Percentiles rank a stretch among this genome's conserved stretches.
phyloP scores from a whole-genome alignment of 2,113 vertebrate genomes.

The Notarius lentiginosus region DNA sequence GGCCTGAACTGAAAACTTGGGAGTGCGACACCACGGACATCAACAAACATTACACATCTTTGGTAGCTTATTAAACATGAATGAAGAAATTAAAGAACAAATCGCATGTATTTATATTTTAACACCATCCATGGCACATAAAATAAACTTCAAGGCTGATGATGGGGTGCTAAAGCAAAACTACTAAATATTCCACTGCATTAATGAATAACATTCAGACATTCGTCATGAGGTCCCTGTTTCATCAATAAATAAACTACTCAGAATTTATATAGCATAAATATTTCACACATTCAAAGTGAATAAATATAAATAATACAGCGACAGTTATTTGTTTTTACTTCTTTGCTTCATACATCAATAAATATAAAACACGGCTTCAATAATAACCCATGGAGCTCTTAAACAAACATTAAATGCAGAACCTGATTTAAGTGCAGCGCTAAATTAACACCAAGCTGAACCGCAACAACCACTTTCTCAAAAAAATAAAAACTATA shows the following conservation, averaged over 20 bases:
- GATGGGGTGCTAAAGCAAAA: neutral
- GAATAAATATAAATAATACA: slow-evolving; percentile 8
- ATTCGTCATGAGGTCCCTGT: neutral
- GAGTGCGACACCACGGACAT: neutral
- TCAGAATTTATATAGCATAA: slow-evolving; percentile 8
- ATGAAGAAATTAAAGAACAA: neutral
- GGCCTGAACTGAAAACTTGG: neutral
- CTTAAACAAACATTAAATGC: neutral
- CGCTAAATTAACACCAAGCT: neutral
- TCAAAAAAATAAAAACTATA: neutral
- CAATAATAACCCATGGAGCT: neutral
- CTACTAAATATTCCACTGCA: neutral
- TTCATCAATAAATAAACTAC: neutral
- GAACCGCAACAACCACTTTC: neutral
- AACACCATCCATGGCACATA: neutral
- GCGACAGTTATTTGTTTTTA: neutral
- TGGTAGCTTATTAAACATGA: neutral
- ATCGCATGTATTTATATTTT: neutral
- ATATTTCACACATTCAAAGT: slow-evolving; percentile 12
- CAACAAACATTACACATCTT: neutral
- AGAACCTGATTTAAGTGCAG: neutral
- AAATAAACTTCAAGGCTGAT: neutral
- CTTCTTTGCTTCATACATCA: neutral
- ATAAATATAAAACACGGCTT: slow-evolving; percentile 1
- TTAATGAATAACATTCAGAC: neutral